phyloP scores from a whole-genome alignment of 2,797 vertebrate species.

The Lepidocolaptes lacrymiger region DNA sequence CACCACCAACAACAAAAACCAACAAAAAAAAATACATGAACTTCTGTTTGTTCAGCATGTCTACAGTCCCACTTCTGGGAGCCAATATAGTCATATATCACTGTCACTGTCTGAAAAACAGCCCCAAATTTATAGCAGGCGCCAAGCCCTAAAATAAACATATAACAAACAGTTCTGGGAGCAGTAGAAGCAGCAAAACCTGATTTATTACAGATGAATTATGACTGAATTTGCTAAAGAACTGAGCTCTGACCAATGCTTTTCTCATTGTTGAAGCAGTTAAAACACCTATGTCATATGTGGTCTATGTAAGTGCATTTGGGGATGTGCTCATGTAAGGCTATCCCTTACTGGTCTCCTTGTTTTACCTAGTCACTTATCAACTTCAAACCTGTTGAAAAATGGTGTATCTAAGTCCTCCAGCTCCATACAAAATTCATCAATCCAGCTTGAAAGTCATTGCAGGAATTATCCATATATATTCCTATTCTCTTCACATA shows the following conservation, averaged over 20 bases:
- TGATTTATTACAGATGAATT: constrained; percentile 28
- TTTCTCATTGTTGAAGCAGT: background rate
- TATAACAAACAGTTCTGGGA: background rate
- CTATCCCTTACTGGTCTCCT: background rate
- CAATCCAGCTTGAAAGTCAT: background rate
- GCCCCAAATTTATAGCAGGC: constrained; percentile 30
- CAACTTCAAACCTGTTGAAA: background rate
- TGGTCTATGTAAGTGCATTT: background rate
- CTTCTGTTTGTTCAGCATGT: constrained; percentile 11
- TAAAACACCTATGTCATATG: background rate
- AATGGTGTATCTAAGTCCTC: background rate
- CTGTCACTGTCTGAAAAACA: constrained; percentile 16
- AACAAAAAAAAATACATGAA: background rate
- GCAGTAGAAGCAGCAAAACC: background rate
- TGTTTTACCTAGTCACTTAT: background rate
- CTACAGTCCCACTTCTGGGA: background rate
- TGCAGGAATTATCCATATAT: background rate
- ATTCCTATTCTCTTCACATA: background rate
- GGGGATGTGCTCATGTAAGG: background rate
- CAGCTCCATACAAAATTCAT: background rate
- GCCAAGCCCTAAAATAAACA: constrained; percentile 34
- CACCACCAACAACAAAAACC: too few relatives aligned
- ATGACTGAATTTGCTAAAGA: constrained; percentile 24
- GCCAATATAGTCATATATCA: background rate
- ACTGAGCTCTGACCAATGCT: background rate